Evolutionary conservation across 2,888 invertebrate genomes (phyloP).

Genomic region (Bugula neritina): DNA sequence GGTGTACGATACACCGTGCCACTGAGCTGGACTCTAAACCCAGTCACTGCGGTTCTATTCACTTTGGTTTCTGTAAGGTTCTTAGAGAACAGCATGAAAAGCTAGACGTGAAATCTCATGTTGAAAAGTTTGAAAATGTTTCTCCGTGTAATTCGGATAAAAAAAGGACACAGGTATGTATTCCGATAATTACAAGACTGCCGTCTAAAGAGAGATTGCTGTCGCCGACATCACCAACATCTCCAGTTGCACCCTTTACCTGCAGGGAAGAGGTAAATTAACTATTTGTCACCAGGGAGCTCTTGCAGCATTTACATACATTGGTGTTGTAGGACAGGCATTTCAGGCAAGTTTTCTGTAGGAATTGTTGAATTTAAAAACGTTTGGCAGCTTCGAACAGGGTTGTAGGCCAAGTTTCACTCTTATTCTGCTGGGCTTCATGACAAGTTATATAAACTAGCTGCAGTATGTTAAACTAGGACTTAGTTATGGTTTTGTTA

Average conservation of each 20-base stretch:
- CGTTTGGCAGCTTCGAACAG: no score
- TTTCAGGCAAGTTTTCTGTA: no score
- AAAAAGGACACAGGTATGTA: neutral
- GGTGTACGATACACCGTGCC: conserved; percentile 4
- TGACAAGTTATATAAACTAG: no score
- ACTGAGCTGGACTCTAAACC: neutral
- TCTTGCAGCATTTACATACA: no score
- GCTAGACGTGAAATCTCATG: conserved; percentile 3
- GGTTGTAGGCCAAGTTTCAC: no score
- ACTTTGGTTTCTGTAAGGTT: conserved; percentile 22
- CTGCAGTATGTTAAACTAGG: no score
- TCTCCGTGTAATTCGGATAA: neutral
- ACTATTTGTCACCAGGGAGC: no score
- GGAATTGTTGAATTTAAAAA: no score
- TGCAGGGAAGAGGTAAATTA: neutral
- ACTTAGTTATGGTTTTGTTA: no score
- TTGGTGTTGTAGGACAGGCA: no score
- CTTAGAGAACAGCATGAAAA: neutral
- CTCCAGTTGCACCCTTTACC: neutral
- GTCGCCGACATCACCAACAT: neutral
- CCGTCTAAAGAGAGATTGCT: neutral
- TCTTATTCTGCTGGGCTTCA: no score
- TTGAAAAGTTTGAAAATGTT: neutral
- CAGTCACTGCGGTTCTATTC: neutral
- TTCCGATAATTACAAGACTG: neutral